These are phyloP conservation scores for Holacanthella duospinosa DNA, from an alignment of 2,888 invertebrate genomes.

Conservation along the genomic window DNA sequence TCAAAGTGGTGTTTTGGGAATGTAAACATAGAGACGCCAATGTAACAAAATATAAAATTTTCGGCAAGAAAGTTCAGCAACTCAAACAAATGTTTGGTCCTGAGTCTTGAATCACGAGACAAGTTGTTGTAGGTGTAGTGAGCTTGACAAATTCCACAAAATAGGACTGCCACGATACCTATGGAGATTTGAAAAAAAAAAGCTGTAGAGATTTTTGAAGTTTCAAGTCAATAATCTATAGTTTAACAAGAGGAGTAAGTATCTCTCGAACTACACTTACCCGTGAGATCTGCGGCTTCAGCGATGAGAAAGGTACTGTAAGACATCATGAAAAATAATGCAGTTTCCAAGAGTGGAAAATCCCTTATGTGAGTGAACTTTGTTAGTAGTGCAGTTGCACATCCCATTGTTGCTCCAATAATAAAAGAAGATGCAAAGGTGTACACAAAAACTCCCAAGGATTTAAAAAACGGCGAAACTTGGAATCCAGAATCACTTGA, in stretches of 20 bases:
- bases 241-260: no score
- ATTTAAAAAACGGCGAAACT: conserved; percentile 72
- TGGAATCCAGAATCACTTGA: conserved; percentile 72
- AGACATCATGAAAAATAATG: conserved; percentile 93
- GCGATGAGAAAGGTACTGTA: conserved; percentile 95
- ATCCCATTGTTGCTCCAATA: conserved; percentile 87
- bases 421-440: conserved; percentile 85
- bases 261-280: no score
- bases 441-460: conserved; percentile 80
- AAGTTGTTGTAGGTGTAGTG: conserved; percentile 98
- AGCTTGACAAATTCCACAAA: conserved; percentile 98
- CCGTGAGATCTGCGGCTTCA: conserved; percentile 91
- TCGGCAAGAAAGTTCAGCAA: conserved; percentile 91
- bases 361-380: conserved; percentile 89
- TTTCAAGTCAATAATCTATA: background rate
- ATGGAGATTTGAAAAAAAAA: background rate
- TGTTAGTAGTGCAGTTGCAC: conserved; percentile 77
- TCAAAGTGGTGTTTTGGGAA: conserved; percentile 92
- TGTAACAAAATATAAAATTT: conserved; percentile 96
- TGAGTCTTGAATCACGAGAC: conserved; percentile 69
- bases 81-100: conserved; percentile 87
- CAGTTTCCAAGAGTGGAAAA: conserved; percentile 88
- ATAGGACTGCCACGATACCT: conserved; percentile 92
- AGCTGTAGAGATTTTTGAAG: background rate
- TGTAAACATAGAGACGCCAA: conserved; percentile 97